Evolutionary conservation across 2,888 invertebrate genomes (phyloP).

Genomic region (Gryllus longicercus): DNA sequence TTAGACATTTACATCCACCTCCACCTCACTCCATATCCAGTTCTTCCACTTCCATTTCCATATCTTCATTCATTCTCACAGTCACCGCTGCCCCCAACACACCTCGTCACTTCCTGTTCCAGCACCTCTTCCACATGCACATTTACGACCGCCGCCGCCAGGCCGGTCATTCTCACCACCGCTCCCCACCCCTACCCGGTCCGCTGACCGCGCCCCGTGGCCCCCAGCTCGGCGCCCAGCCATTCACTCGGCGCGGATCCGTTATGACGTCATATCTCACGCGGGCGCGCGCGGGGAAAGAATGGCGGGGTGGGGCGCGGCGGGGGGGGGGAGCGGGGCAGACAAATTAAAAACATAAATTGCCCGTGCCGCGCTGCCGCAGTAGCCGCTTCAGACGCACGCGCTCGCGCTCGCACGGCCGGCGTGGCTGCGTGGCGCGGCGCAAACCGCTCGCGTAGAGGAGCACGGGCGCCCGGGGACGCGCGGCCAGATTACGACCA

Average conservation of each 20-base stretch:
- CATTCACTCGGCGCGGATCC: not conserved
- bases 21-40: no score
- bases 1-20: no score
- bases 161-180: not conserved
- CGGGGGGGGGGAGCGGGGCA: not conserved
- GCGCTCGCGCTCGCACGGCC: not conserved
- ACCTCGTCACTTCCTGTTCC: not conserved
- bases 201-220: not conserved
- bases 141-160: not conserved
- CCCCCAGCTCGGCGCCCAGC: not conserved
- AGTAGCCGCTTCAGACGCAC: not conserved
- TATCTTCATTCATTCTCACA: not conserved
- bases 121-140: not conserved
- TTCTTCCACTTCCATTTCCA: no score
- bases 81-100: no score
- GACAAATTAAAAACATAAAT: slow-evolving; percentile 17
- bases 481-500: no score
- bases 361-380: not conserved
- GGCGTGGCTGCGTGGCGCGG: not conserved
- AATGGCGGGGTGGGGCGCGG: not conserved
- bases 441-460: no score
- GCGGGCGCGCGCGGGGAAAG: not conserved
- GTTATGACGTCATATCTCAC: not conserved
- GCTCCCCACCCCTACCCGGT: not conserved
- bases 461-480: no score